Base-by-base conservation (phyloP, 1,140 invertebrate species). In the Phocides pigmalion region DNA sequence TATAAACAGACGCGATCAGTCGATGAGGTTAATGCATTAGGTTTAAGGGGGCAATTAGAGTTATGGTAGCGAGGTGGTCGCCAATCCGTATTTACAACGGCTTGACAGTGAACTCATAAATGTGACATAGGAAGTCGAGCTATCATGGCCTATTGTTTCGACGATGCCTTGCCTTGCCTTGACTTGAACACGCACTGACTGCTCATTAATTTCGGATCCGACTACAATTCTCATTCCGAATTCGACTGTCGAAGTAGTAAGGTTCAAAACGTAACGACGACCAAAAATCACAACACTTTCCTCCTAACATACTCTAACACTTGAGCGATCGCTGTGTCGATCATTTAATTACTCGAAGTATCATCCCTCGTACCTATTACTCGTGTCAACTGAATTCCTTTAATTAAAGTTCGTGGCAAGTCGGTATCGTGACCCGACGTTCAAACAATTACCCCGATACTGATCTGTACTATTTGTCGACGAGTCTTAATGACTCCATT, bases 91-190 rank as follows among this genome's bases (percentile, higher is more conserved):
- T 81, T 84, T 81, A 82, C 76, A 73, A 77, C 75, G 72, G 62
- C 63, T 68, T 70, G 67, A 68, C 53, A 56, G 68, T 69, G 73
- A 12, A 32, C 54, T 79, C 76, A 82, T 74, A 82, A 77, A 79
- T 72, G 74, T 71, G 70, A 72, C 73, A 79, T 69, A 66, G 79
- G 81, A 82, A 81, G 79, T 78, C 61, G 66, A 68, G 64, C 56
- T 70, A 76, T 84, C 82, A 84, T 81, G 69, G 71, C 76, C 81
- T 58, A 87, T 87, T 87, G 84, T 87, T 87, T 84, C 72, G 76
- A 72, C 68, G 68, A 50, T 64, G 62, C 72, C 39, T 35, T 58
- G 25, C 20, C 54, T 46, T 47, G 42, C 19, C 44, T 61, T 71
- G 56, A 76, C 81, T 86, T 81, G 81, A 76, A 76, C 81, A 78